Evolutionary conservation across 92 coral and sea anemone species (phyloP).

Genomic region (Montipora capitata): DNA sequence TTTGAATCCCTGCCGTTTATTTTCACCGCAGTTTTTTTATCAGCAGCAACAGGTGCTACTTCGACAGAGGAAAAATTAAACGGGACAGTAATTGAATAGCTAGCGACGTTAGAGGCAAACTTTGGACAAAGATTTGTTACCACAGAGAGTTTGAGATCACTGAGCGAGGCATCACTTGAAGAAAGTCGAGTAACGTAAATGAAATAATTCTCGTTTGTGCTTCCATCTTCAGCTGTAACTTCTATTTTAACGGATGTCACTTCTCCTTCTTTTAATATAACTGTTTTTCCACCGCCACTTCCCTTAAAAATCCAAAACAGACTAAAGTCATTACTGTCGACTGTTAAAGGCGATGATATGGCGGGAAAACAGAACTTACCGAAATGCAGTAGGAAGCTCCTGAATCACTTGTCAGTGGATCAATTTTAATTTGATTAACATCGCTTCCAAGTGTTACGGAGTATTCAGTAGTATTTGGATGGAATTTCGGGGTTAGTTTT

Average conservation of each 20-base stretch:
- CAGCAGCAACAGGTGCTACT: conserved; percentile 84
- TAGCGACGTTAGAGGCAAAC: conserved; percentile 72
- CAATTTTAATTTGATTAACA: conserved; percentile 90
- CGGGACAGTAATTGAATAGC: conserved; percentile 77
- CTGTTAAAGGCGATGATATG: neutral
- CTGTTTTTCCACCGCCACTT: conserved; percentile 88
- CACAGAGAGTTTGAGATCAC: conserved; percentile 79
- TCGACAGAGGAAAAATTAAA: conserved; percentile 67
- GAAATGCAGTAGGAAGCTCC: conserved; percentile 94
- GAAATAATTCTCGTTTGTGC: conserved; percentile 89
- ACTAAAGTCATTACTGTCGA: neutral
- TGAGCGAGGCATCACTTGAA: conserved; percentile 92
- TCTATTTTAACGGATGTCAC: conserved; percentile 87
- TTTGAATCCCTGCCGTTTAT: conserved; percentile 81
- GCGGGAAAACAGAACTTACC: conserved; percentile 70
- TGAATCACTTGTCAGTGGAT: conserved; percentile 95
- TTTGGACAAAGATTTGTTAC: conserved; percentile 73
- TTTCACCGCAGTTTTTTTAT: conserved; percentile 83
- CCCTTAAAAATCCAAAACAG: conserved; percentile 63
- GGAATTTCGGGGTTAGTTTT: conserved; percentile 91
- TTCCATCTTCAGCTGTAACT: conserved; percentile 98
- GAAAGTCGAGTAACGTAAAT: conserved; percentile 89
- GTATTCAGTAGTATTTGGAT: conserved; percentile 90
- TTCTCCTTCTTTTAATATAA: conserved; percentile 88
- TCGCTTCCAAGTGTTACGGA: conserved; percentile 91